Conservation (phyloP, 2,797 vertebrate genomes). For the Hephaestus fuliginosus region DNA sequence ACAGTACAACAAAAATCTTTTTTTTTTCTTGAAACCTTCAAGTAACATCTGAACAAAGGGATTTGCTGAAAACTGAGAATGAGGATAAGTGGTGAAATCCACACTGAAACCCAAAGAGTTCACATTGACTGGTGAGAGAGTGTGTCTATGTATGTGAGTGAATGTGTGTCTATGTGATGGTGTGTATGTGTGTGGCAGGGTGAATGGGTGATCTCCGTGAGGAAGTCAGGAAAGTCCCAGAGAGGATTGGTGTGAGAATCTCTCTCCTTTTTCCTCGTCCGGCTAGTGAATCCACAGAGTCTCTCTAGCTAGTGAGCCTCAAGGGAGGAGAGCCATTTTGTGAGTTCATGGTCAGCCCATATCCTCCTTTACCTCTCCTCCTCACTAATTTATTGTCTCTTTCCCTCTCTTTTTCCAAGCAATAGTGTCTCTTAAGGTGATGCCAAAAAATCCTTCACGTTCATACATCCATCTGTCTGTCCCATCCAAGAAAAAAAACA, state of each 20-base stretch:
- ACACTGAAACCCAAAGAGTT: slow-evolving; percentile 61
- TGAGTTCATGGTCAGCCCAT: slow-evolving; percentile 61
- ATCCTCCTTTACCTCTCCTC: slow-evolving; percentile 49
- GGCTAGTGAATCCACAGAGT: slow-evolving; percentile 60
- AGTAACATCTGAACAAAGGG: slow-evolving; percentile 84
- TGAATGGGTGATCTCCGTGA: slow-evolving; percentile 65
- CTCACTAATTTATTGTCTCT: slow-evolving; percentile 54
- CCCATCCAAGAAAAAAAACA: slow-evolving; percentile 22
- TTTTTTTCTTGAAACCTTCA: slow-evolving; percentile 73
- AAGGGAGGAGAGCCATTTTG: slow-evolving; percentile 50
- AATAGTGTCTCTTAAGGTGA: slow-evolving; percentile 62
- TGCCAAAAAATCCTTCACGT: slow-evolving; percentile 33
- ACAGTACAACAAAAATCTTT: slow-evolving; percentile 56
- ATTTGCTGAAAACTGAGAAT: slow-evolving; percentile 72
- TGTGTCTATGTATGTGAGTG: slow-evolving; percentile 50
- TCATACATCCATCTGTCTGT: slow-evolving; percentile 37
- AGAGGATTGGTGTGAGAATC: slow-evolving; percentile 78
- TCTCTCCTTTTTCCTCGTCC: slow-evolving; percentile 55
- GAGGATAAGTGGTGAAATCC: slow-evolving; percentile 61
- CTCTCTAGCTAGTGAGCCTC: slow-evolving; percentile 56
- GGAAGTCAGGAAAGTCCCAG: slow-evolving; percentile 78
- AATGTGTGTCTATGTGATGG: slow-evolving; percentile 58
- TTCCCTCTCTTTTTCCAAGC: slow-evolving; percentile 49
- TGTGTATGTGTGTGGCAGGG: slow-evolving; percentile 65
- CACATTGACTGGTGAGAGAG: slow-evolving; percentile 57